Evolutionary conservation across 1,140 invertebrate species (phyloP).

Genomic region (Drosophila tani): DNA sequence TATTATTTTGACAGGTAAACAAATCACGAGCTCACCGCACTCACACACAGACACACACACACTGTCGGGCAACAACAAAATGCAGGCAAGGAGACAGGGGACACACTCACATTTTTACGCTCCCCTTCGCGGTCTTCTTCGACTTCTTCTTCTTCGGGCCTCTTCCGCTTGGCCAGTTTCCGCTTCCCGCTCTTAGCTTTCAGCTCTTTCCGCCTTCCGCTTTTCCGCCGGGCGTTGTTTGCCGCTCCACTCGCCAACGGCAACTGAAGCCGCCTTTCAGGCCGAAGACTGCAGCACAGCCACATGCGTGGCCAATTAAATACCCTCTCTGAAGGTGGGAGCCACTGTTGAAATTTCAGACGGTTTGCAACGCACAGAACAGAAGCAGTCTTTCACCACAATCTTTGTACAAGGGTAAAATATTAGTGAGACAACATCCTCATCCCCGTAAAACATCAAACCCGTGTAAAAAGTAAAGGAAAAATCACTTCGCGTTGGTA

Average conservation of each 20-base stretch:
- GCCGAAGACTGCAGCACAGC: constrained; percentile 51
- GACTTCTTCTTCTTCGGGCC: neutral
- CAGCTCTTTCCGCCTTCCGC: constrained; percentile 26
- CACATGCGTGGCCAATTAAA: constrained; percentile 44
- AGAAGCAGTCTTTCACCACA: too few species aligned
- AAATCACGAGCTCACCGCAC: constrained; percentile 71
- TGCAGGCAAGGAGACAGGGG: constrained; percentile 30
- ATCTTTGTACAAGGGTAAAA: too few species aligned
- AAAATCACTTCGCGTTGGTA: too few species aligned
- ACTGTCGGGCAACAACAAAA: constrained; percentile 21
- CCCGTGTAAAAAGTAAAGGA: too few species aligned
- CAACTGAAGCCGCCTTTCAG: constrained; percentile 77
- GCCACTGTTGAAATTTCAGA: too few species aligned
- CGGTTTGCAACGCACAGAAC: neutral
- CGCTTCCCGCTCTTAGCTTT: constrained; percentile 27
- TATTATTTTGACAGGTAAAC: constrained; percentile 84
- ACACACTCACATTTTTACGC: constrained; percentile 67
- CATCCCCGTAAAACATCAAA: too few species aligned
- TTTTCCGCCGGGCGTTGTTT: constrained; percentile 38
- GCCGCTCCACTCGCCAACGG: constrained; percentile 52
- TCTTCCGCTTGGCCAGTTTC: constrained; percentile 33
- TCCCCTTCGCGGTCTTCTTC: constrained; percentile 29
- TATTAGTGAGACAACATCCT: too few species aligned
- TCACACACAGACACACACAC: constrained; percentile 41
- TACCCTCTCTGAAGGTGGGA: constrained; percentile 4